phyloP scores from a whole-genome alignment of 2,888 invertebrate species.

The Aquatica leii region DNA sequence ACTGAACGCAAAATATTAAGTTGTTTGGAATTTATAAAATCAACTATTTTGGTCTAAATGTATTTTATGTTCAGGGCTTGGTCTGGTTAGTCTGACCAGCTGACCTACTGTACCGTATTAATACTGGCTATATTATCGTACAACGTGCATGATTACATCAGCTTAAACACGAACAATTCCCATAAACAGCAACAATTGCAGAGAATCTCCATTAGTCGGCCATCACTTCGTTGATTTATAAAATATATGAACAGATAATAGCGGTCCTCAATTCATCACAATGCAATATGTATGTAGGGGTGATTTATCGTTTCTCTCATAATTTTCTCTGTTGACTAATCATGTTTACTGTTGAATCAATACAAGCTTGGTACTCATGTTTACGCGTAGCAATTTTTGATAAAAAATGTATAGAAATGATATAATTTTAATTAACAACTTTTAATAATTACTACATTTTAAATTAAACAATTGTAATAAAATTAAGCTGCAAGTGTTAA shows the following conservation, averaged over 20 bases:
- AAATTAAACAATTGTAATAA: no score
- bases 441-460: no score
- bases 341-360: no score
- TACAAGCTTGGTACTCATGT: no score
- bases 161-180: slow-evolving; percentile 41
- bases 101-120: slow-evolving; percentile 26
- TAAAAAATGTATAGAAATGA: no score
- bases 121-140: slow-evolving; percentile 36
- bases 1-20: no score
- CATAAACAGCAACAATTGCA: slow-evolving; percentile 47
- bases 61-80: slow-evolving; percentile 39
- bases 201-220: slow-evolving; percentile 45
- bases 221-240: slow-evolving; percentile 43
- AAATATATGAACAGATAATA: slow-evolving; percentile 49
- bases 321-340: slow-evolving; percentile 16
- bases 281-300: slow-evolving; percentile 45
- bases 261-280: slow-evolving; percentile 43
- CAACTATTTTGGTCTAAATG: slow-evolving; percentile 50
- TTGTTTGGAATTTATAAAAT: slow-evolving; percentile 53
- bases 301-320: slow-evolving; percentile 44
- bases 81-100: slow-evolving; percentile 26
- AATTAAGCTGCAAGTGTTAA: no score
- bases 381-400: no score
- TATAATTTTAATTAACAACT: no score
- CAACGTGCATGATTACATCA: slow-evolving; percentile 42